Evolutionary conservation across 2,888 invertebrate species (phyloP), one percentile per base, ranked within the genome.

Genomic region (Platycheirus rosarum): DNA sequence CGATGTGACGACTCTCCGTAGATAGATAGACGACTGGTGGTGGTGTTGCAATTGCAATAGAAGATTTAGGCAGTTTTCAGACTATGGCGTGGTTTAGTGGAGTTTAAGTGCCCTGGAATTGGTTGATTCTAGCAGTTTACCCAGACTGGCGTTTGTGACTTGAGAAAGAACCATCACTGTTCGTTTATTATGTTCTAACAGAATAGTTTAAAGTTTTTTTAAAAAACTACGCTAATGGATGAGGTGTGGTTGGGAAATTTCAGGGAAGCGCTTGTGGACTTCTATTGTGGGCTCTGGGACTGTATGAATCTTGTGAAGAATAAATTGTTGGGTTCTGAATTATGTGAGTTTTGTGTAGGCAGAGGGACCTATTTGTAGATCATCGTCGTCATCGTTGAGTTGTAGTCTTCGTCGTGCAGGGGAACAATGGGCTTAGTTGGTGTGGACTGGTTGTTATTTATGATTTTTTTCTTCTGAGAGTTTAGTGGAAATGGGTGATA

Each of bases 161-260:
- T n/a, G 51, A 46, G 14, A 51, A 44, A 18, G 11, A 49, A 29
- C 49, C 14, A 26, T 49, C 3, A 13, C 44, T 32, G 23, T 65
- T 18, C 66, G 53, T 29, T 44, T 44, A 44, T 49, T 55, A 42
- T 63, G 57, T 75, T 75, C 75, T 65, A 60, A 57, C 48, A 48
- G 29, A 37, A 29, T 18, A 32, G 26, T 26, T 69, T 42, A 49
- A 70, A 60, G 66, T 71, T 60, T 66, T 63, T 63, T 35, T 60
- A 69, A 57, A 40, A n/a, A 20, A 51, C 40, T 55, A 65, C 55
- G 69, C 55, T 80, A 80, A 80, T 80, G 75, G 74, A 40, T 49
- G 70, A 69, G 75, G 69, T 65, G 79, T 65, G 65, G 75, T 70
- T 57, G 16, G 44, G 48, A 44, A 57, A 49, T 57, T 37, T 65